A percentile compares a stretch with the other conserved stretches of the same genome.
These are phyloP conservation scores for Varanus komodoensis DNA, from an alignment of 2,113 vertebrate species.

Conservation along the genomic window DNA sequence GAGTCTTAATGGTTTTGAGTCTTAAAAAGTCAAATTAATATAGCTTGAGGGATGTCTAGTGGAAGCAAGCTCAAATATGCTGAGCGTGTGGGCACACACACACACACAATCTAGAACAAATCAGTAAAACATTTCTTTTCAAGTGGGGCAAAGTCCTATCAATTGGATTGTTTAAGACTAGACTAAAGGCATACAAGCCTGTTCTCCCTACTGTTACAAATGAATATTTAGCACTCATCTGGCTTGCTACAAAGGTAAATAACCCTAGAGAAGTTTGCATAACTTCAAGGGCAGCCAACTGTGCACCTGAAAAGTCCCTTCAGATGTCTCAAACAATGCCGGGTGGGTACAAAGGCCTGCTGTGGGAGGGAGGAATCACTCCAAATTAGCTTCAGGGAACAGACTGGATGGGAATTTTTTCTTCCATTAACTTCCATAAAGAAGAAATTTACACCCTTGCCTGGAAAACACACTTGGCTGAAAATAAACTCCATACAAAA, in stretches of 20 bases:
- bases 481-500: too few species aligned
- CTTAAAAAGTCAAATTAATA: constrained; percentile 21
- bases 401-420: not conserved
- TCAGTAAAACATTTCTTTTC: constrained; percentile 17
- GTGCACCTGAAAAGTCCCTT: not conserved
- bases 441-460: too few species aligned
- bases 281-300: not conserved
- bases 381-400: not conserved
- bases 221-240: constrained; percentile 36
- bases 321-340: not conserved
- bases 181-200: constrained; percentile 33
- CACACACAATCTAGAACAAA: not conserved
- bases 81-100: not conserved
- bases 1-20: not conserved
- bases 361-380: not conserved
- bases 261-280: not conserved
- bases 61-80: constrained; percentile 27
- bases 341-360: not conserved
- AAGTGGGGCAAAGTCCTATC: constrained; percentile 16
- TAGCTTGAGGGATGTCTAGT: constrained; percentile 16
- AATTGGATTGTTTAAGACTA: constrained; percentile 17
- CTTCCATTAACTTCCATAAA: not conserved
- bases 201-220: constrained; percentile 23
- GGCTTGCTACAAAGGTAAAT: constrained; percentile 26
- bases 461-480: too few species aligned